phyloP scores from a whole-genome alignment of 2,888 invertebrate species.

The Cantharis flavilabris region DNA sequence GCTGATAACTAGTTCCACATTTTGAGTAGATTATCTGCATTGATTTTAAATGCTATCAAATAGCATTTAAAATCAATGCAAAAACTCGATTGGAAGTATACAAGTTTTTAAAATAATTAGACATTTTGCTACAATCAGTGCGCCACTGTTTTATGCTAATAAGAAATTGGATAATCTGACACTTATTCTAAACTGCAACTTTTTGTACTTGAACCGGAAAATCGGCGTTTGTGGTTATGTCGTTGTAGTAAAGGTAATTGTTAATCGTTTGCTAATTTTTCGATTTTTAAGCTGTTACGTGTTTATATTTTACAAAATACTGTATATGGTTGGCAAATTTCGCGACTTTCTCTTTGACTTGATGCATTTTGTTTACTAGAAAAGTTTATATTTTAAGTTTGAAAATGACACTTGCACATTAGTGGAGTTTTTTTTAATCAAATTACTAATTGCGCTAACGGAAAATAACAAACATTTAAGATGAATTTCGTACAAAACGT shows the following conservation, averaged over 20 bases:
- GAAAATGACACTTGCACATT: background rate
- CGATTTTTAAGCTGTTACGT: background rate
- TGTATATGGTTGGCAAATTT: background rate
- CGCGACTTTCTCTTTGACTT: background rate
- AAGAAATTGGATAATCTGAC: background rate
- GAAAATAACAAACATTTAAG: conserved; percentile 4
- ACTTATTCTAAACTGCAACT: background rate
- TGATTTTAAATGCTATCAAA: no score
- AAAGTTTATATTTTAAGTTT: background rate
- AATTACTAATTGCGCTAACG: background rate
- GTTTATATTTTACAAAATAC: background rate
- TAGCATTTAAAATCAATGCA: no score
- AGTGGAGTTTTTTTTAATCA: background rate
- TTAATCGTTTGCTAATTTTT: background rate
- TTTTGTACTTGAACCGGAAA: background rate
- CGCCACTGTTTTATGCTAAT: background rate
- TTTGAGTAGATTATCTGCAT: no score
- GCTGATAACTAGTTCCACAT: no score
- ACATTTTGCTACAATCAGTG: no score
- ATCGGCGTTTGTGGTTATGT: background rate
- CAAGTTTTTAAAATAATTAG: no score
- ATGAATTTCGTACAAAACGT: conserved; percentile 47
- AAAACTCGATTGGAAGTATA: no score
- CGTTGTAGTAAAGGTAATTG: background rate
- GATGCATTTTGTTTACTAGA: background rate